phyloP scores from a whole-genome alignment of 2,797 vertebrate genomes.

The Sardinella longiceps region DNA sequence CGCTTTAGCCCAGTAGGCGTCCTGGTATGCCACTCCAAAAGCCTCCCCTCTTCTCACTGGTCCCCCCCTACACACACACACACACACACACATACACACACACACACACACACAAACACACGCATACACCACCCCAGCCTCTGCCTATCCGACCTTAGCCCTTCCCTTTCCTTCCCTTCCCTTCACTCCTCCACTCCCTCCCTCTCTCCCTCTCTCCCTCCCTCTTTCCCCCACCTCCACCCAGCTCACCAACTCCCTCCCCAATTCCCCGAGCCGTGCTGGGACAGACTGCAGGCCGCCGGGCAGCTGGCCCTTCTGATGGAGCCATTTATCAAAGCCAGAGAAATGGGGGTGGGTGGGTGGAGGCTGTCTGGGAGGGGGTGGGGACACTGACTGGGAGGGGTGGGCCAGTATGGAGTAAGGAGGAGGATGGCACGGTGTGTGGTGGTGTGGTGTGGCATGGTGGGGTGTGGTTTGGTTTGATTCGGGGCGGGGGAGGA shows the following conservation, averaged over 20 bases:
- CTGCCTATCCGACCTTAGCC: too few relatives aligned
- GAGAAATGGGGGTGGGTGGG: not conserved
- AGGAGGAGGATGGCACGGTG: not conserved
- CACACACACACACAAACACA: too few relatives aligned
- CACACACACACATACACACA: too few relatives aligned
- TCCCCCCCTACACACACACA: not conserved
- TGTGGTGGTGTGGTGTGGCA: not conserved
- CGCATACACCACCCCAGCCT: not conserved
- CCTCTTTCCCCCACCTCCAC: not conserved
- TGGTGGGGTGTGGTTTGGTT: not conserved
- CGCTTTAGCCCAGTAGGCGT: slow-evolving; percentile 5
- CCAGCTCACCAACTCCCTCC: not conserved
- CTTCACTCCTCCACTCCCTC: not conserved
- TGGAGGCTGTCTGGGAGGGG: not conserved
- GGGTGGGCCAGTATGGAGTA: not conserved
- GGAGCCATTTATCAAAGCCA: slow-evolving; percentile 33
- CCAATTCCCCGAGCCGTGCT: slow-evolving; percentile 26
- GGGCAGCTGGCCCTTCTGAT: slow-evolving; percentile 35
- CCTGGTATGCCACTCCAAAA: slow-evolving; percentile 21
- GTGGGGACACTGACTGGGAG: not conserved
- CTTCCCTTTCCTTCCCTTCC: too few relatives aligned
- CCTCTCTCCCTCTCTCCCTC: not conserved
- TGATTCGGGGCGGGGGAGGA: not conserved
- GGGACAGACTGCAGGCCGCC: slow-evolving; percentile 35
- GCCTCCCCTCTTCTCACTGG: not conserved